Base-by-base conservation (phyloP, 2,113 vertebrate genomes). In the Balaenoptera acutorostrata region DNA sequence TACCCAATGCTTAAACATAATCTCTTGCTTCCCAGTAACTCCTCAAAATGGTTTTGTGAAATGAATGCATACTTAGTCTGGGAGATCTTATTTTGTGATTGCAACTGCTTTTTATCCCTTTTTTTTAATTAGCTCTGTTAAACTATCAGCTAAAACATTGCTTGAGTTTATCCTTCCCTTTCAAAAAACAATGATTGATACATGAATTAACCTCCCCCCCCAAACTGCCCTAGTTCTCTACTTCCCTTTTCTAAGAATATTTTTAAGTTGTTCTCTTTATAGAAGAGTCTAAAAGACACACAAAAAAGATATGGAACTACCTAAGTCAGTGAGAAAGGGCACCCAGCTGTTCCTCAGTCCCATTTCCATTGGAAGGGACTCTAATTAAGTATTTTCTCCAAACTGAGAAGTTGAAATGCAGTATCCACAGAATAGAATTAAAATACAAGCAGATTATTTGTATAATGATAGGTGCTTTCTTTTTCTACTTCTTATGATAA, bases 1-100 rank as follows among this genome's bases (percentile, higher is more conserved):
- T 11, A 1, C 17, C n/a, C 59, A 1, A 21, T 4, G 36, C 46
- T 33, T 1, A 4, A 11, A 7, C 20, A 11, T 29, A 8, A 0
- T 3, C 61, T 57, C 61, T 27, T 11, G 18, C 23, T 78, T 55
- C 15, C 33, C 36, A 36, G 11, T 52, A 0, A 0, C n/a, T 57
- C 49, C 33, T 75, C 0, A 21, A 4, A n/a, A 29, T 18, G 25
- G 9, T 18, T 66, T 69, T 71, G 33, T n/a, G 44, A 69, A 61
- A 20, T 63, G 46, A 39, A 33, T 5, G 17, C 4, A 12, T 4
- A 3, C 29, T 17, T 27, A 0, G 2, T 8, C 52, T 33, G 41
- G n/a, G 21, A 64, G 75, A 36, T 46, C 36, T 77, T 25, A 9
- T 25, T 77, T 29, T 57, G 61, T 33, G 33, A 39, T 2, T 18